Evolutionary conservation across 2,888 invertebrate genomes (phyloP).

Genomic region (Thalpophila matura): DNA sequence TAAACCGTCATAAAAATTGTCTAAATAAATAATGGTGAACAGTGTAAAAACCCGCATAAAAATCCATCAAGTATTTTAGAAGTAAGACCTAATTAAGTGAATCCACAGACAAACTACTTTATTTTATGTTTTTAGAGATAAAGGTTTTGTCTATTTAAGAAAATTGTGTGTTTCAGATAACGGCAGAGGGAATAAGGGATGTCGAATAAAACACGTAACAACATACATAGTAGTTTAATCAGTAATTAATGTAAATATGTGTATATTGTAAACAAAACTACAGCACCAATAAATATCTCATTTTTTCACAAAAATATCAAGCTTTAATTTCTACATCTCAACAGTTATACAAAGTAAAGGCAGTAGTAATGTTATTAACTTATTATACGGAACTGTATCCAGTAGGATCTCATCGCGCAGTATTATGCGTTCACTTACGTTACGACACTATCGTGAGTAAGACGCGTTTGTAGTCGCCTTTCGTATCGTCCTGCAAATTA

Average conservation of each 20-base stretch:
- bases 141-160: no score
- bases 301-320: conserved; percentile 89
- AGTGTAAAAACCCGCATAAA: no score
- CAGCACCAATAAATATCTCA: conserved; percentile 90
- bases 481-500: conserved; percentile 92
- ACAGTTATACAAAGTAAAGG: conserved; percentile 87
- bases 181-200: conserved; percentile 87
- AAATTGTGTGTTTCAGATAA: conserved; percentile 78
- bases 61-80: no score
- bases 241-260: conserved; percentile 82
- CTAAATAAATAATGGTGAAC: no score
- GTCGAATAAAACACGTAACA: conserved; percentile 75
- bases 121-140: no score
- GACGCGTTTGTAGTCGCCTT: conserved; percentile 93
- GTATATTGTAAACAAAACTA: conserved; percentile 87
- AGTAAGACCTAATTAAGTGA: no score
- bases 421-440: conserved; percentile 76
- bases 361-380: conserved; percentile 68
- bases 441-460: conserved; percentile 91
- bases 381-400: conserved; percentile 59
- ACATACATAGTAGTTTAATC: conserved; percentile 88
- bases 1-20: no score
- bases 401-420: conserved; percentile 66
- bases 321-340: conserved; percentile 82
- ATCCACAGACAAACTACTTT: no score